Conservation (phyloP, 2,888 invertebrate genomes). For the Cataglyphis rosenhaueri region DNA sequence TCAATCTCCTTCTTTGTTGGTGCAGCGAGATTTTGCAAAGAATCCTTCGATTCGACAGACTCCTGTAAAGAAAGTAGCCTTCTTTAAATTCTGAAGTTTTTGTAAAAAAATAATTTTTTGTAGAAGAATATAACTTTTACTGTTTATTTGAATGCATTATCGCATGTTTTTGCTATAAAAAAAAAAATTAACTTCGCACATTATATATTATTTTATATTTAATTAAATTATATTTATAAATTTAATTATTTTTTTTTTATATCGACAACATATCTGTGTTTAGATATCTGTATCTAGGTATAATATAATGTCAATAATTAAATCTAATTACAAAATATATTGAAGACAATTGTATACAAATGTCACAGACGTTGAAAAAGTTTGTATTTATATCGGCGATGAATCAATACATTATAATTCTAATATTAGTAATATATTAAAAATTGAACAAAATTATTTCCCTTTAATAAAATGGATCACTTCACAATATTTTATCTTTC, state of each 20-base stretch:
- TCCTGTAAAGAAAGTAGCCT: conserved; percentile 71
- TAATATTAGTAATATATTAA: neutral
- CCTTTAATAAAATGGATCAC: neutral
- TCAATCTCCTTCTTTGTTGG: conserved; percentile 73
- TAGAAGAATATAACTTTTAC: neutral
- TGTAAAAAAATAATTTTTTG: conserved; percentile 1
- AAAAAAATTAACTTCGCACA: neutral
- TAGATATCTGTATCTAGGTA: neutral
- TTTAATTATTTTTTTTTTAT: neutral
- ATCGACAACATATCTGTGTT: neutral
- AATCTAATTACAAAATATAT: neutral
- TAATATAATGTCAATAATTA: conserved; percentile 3
- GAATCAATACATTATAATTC: neutral
- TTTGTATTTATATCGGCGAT: conserved; percentile 1
- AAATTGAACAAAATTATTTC: neutral
- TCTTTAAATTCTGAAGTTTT: neutral
- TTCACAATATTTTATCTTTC: neutral
- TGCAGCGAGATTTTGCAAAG: conserved; percentile 75
- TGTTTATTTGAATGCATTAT: neutral
- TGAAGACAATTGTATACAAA: neutral
- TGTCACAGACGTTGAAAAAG: neutral
- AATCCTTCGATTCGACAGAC: conserved; percentile 75
- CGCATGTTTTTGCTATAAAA: neutral
- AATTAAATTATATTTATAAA: conserved; percentile 17
- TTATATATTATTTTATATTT: neutral